These are phyloP conservation scores for Forbesichthys agassizii DNA, from an alignment of 2,113 vertebrate species.

Conservation along the genomic window DNA sequence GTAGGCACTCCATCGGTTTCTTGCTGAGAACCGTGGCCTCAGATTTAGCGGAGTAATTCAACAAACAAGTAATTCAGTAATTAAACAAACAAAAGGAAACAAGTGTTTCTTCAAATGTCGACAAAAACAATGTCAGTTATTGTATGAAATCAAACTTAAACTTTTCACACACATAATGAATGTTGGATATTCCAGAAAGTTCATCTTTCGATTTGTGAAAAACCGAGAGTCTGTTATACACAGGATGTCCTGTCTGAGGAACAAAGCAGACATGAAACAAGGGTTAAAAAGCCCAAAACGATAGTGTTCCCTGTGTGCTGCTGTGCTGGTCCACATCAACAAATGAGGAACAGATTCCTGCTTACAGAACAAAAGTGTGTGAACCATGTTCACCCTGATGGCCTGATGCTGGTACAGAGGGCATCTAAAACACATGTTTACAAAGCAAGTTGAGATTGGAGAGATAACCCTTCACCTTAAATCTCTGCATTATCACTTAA, in stretches of 20 bases:
- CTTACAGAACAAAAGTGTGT: conserved; percentile 41
- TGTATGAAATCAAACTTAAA: no score
- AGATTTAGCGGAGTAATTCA: no score
- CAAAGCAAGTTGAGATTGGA: background rate
- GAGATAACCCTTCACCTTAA: background rate
- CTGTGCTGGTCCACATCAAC: conserved; percentile 24
- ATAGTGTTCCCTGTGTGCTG: conserved; percentile 14
- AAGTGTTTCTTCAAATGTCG: background rate
- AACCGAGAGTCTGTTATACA: conserved; percentile 52
- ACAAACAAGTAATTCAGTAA: no score
- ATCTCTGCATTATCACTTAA: no score
- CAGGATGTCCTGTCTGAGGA: conserved; percentile 66
- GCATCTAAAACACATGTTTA: conserved; percentile 7
- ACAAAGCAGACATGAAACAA: conserved; percentile 52
- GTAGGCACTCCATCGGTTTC: no score
- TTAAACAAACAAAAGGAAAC: background rate
- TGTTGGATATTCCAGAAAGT: conserved; percentile 14
- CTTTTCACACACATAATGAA: background rate
- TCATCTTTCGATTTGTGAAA: conserved; percentile 14
- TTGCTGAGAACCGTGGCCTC: no score
- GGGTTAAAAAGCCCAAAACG: conserved; percentile 15
- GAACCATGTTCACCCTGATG: conserved; percentile 2
- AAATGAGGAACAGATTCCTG: conserved; percentile 52
- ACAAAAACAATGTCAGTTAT: no score
- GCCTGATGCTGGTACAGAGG: background rate